Evolutionary conservation across 1,140 invertebrate species (phyloP).

Genomic region (Centruroides vittatus): DNA sequence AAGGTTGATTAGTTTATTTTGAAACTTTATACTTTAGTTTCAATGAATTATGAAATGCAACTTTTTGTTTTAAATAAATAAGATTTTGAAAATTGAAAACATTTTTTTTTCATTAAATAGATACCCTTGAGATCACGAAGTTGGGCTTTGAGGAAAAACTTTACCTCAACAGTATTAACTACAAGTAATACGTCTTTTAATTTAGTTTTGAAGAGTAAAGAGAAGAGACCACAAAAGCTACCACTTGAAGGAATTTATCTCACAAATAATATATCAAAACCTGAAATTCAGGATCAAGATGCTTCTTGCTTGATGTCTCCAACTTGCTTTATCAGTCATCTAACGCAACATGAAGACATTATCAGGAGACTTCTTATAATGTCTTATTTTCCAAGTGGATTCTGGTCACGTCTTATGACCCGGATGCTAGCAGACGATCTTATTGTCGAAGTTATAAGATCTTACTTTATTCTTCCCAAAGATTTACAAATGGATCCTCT

Average conservation of each 20-base stretch:
- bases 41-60: too few species aligned
- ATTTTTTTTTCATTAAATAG: constrained; percentile 17
- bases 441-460: constrained; percentile 62
- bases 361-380: constrained; percentile 53
- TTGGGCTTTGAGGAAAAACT: constrained; percentile 45
- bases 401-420: constrained; percentile 90
- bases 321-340: constrained; percentile 10
- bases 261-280: too few species aligned
- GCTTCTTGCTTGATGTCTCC: neutral
- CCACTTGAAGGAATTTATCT: too few species aligned
- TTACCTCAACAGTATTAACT: neutral
- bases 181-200: too few species aligned
- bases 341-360: constrained; percentile 8
- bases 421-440: constrained; percentile 78
- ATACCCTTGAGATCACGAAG: constrained; percentile 55
- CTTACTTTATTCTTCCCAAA: constrained; percentile 47
- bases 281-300: too few species aligned
- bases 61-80: too few species aligned
- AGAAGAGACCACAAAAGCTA: constrained; percentile 2
- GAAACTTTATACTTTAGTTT: too few species aligned
- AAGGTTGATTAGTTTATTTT: too few species aligned
- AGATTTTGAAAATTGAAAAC: too few species aligned
- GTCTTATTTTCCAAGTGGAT: constrained; percentile 95
- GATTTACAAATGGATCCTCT: constrained; percentile 43
- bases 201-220: constrained; percentile 4